These are phyloP conservation scores for Heliornis fulica DNA, from an alignment of 2,113 vertebrate species.

Conservation along the genomic window DNA sequence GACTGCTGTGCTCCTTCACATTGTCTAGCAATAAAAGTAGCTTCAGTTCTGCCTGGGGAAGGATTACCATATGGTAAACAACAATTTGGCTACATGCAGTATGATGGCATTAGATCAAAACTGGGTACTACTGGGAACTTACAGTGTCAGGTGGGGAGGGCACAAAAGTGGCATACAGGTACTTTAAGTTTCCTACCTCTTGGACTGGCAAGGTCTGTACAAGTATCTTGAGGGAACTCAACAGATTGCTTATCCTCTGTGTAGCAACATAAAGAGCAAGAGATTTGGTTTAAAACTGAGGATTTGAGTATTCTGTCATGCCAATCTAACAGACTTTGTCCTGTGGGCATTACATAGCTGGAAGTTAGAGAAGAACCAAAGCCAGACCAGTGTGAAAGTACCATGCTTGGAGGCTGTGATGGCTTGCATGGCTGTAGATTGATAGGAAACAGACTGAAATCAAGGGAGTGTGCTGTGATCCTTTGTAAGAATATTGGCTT, in stretches of 20 bases:
- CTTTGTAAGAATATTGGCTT: background rate
- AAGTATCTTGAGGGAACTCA: background rate
- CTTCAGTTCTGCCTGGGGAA: background rate
- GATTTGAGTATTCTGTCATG: background rate
- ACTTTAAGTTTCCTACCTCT: background rate
- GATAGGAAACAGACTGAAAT: background rate
- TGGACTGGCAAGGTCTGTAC: background rate
- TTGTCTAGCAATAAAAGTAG: background rate
- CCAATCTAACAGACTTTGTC: background rate
- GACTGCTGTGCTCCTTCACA: background rate
- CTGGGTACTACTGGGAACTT: accelerated
- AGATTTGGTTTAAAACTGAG: background rate
- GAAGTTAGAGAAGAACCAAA: background rate
- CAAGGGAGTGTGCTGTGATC: background rate
- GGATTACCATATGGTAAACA: background rate
- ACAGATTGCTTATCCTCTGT: background rate
- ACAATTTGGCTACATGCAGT: accelerated
- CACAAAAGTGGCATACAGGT: background rate
- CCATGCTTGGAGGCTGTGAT: background rate
- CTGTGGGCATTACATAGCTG: background rate
- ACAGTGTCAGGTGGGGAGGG: background rate
- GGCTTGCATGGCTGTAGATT: background rate
- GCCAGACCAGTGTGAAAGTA: background rate
- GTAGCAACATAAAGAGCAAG: background rate
- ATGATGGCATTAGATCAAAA: background rate